Conservation (phyloP, 2,113 vertebrate genomes). For the Gambusia affinis region DNA sequence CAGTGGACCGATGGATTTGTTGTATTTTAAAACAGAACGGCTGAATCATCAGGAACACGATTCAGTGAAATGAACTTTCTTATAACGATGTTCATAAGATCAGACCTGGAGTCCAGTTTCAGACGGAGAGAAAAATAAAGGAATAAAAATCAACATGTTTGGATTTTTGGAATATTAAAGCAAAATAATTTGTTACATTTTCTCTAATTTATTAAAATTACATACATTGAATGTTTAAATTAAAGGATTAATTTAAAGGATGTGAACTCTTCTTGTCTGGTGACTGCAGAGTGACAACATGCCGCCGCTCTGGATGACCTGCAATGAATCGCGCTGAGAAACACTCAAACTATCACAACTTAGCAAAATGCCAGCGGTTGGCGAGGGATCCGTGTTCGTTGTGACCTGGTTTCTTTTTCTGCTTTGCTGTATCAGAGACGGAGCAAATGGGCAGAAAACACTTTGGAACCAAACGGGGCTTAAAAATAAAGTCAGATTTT, state of each 20-base stretch:
- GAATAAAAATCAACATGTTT: not conserved
- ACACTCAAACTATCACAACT: conserved; percentile 24
- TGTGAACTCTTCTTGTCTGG: too few species aligned
- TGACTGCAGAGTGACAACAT: too few species aligned
- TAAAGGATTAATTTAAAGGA: too few species aligned
- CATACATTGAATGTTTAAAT: too few species aligned
- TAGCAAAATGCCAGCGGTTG: conserved; percentile 41
- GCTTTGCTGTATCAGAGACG: conserved; percentile 41
- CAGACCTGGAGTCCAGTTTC: too few species aligned
- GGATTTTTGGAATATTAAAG: not conserved
- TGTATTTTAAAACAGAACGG: too few species aligned
- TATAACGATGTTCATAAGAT: too few species aligned
- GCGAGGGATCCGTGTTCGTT: conserved; percentile 50
- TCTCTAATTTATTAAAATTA: too few species aligned
- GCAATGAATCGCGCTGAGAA: conserved; percentile 55
- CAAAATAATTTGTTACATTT: not conserved
- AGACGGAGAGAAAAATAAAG: too few species aligned
- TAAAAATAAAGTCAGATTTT: too few species aligned
- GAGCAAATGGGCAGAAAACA: conserved; percentile 47
- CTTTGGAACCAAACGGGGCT: not conserved
- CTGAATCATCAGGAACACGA: too few species aligned
- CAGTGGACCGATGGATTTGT: not conserved
- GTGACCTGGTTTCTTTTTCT: conserved; percentile 57
- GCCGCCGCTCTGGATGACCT: conserved; percentile 49
- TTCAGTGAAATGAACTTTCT: too few species aligned